Evolutionary conservation across 2,888 invertebrate genomes (phyloP).

Genomic region (Oasisia sp.): DNA sequence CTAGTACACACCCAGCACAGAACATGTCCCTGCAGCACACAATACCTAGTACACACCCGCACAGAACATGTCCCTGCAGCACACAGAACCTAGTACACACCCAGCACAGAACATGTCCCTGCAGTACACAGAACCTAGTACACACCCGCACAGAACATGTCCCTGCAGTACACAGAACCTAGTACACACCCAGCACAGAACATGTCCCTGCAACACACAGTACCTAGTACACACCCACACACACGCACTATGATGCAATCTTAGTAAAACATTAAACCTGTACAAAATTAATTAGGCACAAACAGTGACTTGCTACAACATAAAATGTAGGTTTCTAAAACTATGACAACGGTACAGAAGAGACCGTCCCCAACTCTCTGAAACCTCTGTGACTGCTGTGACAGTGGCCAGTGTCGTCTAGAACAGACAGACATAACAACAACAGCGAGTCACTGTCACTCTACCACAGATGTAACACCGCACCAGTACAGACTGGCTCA

Average conservation of each 20-base stretch:
- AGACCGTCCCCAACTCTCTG: background rate
- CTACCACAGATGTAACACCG: constrained; percentile 17
- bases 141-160: background rate
- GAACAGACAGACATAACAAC: background rate
- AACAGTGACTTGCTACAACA: background rate
- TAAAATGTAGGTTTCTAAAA: constrained; percentile 17
- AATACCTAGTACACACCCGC: background rate
- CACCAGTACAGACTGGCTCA: background rate
- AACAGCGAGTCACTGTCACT: background rate
- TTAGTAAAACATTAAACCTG: too few relatives aligned
- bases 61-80: background rate
- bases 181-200: too few relatives aligned
- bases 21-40: background rate
- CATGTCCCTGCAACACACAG: background rate
- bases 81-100: background rate
- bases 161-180: background rate
- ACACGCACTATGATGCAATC: background rate
- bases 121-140: background rate
- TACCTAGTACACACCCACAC: background rate
- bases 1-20: background rate
- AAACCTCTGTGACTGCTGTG: background rate
- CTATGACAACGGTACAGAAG: background rate
- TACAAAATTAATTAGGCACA: too few relatives aligned
- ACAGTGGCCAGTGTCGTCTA: background rate
- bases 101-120: background rate